Conservation (phyloP, 2,888 invertebrate species). For the Patella caerulea region DNA sequence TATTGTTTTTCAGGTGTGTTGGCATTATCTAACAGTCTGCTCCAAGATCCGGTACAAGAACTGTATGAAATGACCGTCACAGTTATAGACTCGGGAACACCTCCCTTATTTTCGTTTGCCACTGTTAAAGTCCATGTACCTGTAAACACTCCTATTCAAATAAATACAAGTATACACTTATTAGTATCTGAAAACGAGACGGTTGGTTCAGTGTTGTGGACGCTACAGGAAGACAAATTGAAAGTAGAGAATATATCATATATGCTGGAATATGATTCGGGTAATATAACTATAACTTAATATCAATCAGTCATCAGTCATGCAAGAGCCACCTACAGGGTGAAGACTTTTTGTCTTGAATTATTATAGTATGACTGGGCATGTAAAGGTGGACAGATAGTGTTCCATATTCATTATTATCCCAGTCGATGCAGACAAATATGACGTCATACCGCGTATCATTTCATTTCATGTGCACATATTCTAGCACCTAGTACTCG, state of each 20-base stretch:
- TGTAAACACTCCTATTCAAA: constrained; percentile 24
- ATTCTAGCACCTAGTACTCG: no score
- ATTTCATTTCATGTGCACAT: no score
- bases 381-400: no score
- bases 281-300: background rate
- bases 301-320: no score
- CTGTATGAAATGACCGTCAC: constrained; percentile 22
- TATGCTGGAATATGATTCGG: background rate
- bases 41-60: constrained; percentile 20
- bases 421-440: no score
- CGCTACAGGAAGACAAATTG: background rate
- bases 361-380: no score
- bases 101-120: constrained; percentile 17
- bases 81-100: constrained; percentile 33
- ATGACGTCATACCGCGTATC: no score
- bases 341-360: no score
- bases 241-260: background rate
- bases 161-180: background rate
- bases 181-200: background rate
- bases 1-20: background rate
- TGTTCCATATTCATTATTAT: no score
- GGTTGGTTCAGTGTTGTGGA: background rate
- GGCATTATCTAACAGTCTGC: constrained; percentile 14
- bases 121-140: constrained; percentile 29
- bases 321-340: no score